Evolutionary conservation across 1,140 invertebrate genomes (phyloP), one percentile per base, ranked within the genome.

Genomic region (Apis cerana): DNA sequence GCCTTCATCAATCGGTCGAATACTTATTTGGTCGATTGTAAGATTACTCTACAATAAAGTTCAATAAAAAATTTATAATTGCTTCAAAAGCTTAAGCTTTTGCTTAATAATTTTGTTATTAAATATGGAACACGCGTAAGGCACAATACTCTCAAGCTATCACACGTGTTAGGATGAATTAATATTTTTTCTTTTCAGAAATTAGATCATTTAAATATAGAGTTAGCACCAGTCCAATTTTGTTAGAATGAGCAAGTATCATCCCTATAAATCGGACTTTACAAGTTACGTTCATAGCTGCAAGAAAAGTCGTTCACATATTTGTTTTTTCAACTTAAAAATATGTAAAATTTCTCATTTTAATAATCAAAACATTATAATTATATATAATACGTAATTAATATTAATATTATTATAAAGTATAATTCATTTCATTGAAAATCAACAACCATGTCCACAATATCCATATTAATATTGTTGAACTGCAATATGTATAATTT

Each of bases 11-110:
- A 88, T 90, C 85, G 89, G 90, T 89, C 85, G 91, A 90, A 92
- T 90, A 91, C 86, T 90, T 93, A 92, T 91, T 93, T 91, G 90
- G 89, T 93, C 90, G 89, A 91, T 89, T 84, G 89, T 91, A 89
- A 91, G 85, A 93, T 91, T 91, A 93, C 85, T 93, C 93, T 94
- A 93, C 69, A 93, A 93, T 90, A 85, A 93, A 94, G 92, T 92
- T 90, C 67, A 92, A 88, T 88, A 71, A 68, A 76, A 79, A 67
- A 71, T 89, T 86, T 89, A 85, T 80, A 84, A 88, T 82, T 70
- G 64, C 67, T 84, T 81, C 33, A 68, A 84, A 90, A 89, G 85
- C 90, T 87, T 64, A 87, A 78, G 64, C 67, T 75, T 87, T 89
- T 85, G 81, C 65, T 89, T 85, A 89, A 54, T 84, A 80, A 85